Base-by-base conservation (phyloP, 2,888 invertebrate genomes). In the Lithophane socia region DNA sequence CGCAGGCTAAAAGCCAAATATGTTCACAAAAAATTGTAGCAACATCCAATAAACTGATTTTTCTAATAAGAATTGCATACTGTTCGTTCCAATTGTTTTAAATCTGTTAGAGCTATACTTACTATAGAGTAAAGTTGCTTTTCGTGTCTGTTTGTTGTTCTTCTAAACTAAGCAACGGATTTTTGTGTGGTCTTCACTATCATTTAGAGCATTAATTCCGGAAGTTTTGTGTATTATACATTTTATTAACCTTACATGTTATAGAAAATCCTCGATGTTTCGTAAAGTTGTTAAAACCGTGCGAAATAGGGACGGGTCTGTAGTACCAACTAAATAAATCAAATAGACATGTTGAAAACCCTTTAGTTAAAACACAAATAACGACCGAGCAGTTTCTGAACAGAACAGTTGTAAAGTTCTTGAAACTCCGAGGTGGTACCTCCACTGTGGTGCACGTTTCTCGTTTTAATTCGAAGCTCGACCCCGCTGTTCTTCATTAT, bases 401-500 rank as follows among this genome's bases (percentile, higher is more conserved):
- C 49, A n/a, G n/a, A 54, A 52, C 64, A 60, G 60, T 79, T 68
- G 54, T 58, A 64, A 80, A 74, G 56, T 85, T 54, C 16, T n/a
- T 67, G 47, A 71, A 77, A 71, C 70, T 70, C 63, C 44, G 74
- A 75, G 81, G 84, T 82, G 88, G 80, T 82, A 75, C 88, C 94
- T 79, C 83, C 52, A 56, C 52, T 80, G 78, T 90, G 87, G 90
- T 83, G 88, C 92, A 87, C 91, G 80, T 89, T 75, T 92, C 93
- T 92, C 93, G 94, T 96, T 96, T 96, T 96, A 96, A 96, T 96
- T 96, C 96, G 94, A 93, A 94, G 91, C 94, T 94, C 95, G 94
- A 95, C 96, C 95, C 94, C 95, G 94, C 91, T 93, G 95, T 95
- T 96, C 96, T 96, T 96, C 96, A 96, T 96, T 96, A 96, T 96